These are phyloP conservation scores for Cylindroiulus punctatus DNA, from an alignment of 2,888 invertebrate species.

Conservation along the genomic window DNA sequence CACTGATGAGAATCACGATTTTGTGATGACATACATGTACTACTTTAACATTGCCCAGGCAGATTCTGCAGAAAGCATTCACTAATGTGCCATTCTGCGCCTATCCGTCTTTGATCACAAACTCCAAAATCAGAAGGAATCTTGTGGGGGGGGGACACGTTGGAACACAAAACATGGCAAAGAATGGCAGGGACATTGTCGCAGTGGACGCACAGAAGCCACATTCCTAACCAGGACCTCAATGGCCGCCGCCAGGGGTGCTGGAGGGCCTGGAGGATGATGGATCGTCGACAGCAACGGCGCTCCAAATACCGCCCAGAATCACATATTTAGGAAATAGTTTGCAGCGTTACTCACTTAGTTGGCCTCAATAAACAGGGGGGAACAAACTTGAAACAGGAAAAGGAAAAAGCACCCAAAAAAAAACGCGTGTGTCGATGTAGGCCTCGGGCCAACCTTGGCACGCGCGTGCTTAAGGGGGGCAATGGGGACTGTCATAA, in stretches of 20 bases:
- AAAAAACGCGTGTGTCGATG: neutral
- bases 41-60: too few species aligned
- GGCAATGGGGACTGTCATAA: constrained; percentile 14
- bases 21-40: too few species aligned
- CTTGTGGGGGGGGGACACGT: too few species aligned
- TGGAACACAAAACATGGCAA: too few species aligned
- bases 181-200: too few species aligned
- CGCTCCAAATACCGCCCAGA: neutral
- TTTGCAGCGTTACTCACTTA: neutral
- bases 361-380: constrained; percentile 20
- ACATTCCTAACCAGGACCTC: neutral
- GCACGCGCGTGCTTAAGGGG: neutral
- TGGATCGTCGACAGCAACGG: neutral
- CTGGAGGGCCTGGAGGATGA: neutral
- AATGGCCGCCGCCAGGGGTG: neutral
- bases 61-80: too few species aligned
- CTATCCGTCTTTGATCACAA: too few species aligned
- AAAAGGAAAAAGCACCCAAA: neutral
- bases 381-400: constrained; percentile 38
- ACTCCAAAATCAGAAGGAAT: too few species aligned
- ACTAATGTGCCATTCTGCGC: too few species aligned
- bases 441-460: constrained; percentile 38
- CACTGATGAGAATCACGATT: too few species aligned
- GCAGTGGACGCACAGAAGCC: neutral
- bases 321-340: constrained; percentile 34